Percentiles rank a stretch among this genome's conserved stretches.
These are phyloP conservation scores for Acestrorhynchus altus DNA, from an alignment of 2,797 vertebrate genomes.

Conservation along the genomic window DNA sequence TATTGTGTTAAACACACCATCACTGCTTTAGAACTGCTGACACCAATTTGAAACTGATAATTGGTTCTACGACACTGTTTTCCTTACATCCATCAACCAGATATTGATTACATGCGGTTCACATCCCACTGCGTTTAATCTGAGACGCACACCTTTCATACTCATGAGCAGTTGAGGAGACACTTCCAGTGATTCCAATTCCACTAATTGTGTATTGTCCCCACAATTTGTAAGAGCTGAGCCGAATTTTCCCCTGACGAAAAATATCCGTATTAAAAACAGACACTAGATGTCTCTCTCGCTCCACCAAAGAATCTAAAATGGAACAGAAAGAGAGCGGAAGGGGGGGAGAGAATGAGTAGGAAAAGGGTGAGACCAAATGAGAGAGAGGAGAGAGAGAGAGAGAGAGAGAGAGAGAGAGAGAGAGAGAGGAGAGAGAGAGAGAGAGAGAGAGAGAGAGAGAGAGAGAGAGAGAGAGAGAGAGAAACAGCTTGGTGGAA, in stretches of 20 bases:
- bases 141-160: constrained; percentile 21
- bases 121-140: constrained; percentile 11
- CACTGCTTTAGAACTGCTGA: neutral
- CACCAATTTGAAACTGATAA: constrained; percentile 8
- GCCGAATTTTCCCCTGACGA: neutral
- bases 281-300: constrained; percentile 82
- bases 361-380: constrained; percentile 48
- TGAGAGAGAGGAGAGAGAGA: constrained; percentile 26
- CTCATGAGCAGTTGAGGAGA: constrained; percentile 30
- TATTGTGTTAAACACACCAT: neutral
- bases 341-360: too few relatives aligned
- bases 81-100: constrained; percentile 29
- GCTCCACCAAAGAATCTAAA: constrained; percentile 74
- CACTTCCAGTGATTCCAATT: constrained; percentile 36
- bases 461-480: constrained; percentile 44
- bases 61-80: constrained; percentile 1
- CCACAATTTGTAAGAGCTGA: constrained; percentile 8
- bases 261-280: neutral
- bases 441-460: constrained; percentile 65
- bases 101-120: constrained; percentile 19
- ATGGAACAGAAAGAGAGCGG: constrained; percentile 7
- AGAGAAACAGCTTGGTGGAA: constrained; percentile 61
- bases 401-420: constrained; percentile 23
- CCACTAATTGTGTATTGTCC: neutral
- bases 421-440: constrained; percentile 64